phyloP scores from a whole-genome alignment of 2,797 vertebrate species.

The Sebastes reedi region DNA sequence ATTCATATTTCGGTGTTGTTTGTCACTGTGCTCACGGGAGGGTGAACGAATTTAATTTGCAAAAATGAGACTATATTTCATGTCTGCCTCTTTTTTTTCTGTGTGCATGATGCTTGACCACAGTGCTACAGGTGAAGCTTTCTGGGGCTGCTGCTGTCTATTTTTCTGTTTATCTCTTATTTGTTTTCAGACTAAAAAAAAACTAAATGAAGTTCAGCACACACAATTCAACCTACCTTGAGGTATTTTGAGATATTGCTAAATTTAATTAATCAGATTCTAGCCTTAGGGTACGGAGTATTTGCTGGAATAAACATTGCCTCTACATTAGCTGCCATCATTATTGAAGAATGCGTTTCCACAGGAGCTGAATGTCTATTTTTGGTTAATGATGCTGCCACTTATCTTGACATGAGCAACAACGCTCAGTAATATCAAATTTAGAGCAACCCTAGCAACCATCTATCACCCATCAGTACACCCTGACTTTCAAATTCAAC shows the following conservation, averaged over 20 bases:
- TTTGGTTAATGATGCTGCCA: constrained; percentile 48
- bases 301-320: constrained; percentile 41
- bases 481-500: constrained; percentile 38
- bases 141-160: neutral
- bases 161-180: neutral
- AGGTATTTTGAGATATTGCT: constrained; percentile 18
- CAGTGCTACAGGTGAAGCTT: neutral
- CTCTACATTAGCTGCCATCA: constrained; percentile 31
- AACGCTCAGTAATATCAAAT: constrained; percentile 33
- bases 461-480: constrained; percentile 41
- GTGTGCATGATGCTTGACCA: constrained; percentile 26
- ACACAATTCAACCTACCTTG: neutral
- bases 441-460: constrained; percentile 13
- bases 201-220: neutral
- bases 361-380: constrained; percentile 43
- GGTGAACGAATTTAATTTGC: constrained; percentile 61
- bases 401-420: constrained; percentile 41
- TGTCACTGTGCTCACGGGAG: constrained; percentile 58
- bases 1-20: constrained; percentile 65
- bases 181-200: neutral
- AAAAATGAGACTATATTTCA: constrained; percentile 52
- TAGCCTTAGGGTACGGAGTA: constrained; percentile 17
- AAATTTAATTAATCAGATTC: constrained; percentile 25
- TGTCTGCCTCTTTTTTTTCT: neutral
- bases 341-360: constrained; percentile 47